Percentiles rank a stretch among this genome's conserved stretches.
Conservation (phyloP, 35 echinoderm and acorn worm genomes). For the Strongylocentrotus purpuratus region DNA sequence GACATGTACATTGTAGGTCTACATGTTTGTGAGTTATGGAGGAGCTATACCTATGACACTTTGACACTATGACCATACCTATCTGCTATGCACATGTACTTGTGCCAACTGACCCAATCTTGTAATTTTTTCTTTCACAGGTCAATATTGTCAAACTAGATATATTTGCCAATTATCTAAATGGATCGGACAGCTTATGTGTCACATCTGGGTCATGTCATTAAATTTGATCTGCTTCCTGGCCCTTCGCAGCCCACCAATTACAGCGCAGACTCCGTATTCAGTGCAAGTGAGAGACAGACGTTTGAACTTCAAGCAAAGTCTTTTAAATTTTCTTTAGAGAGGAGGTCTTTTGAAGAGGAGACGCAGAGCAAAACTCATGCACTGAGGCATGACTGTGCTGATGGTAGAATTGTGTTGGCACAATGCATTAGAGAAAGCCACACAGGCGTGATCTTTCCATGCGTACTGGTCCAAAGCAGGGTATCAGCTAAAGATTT, state of each 20-base stretch:
- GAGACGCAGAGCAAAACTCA: neutral
- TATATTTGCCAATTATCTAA: neutral
- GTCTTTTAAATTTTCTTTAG: neutral
- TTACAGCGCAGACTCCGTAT: neutral
- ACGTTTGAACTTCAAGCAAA: neutral
- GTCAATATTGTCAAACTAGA: neutral
- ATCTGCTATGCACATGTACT: no score
- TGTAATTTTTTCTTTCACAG: neutral
- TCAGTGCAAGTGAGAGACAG: neutral
- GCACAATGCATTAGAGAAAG: neutral
- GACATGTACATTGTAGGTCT: no score
- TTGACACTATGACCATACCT: no score
- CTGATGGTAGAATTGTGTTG: neutral
- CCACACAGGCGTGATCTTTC: neutral
- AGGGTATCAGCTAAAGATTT: neutral
- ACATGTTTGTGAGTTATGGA: no score
- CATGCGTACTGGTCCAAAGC: neutral
- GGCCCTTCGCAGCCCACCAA: neutral
- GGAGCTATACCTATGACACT: no score
- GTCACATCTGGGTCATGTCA: neutral
- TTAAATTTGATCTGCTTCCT: slow-evolving; percentile 14
- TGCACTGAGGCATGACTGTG: neutral
- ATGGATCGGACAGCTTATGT: neutral
- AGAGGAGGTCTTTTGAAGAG: neutral
- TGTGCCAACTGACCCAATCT: no score